Evolutionary conservation across 2,113 vertebrate genomes (phyloP), one percentile per base, ranked within the genome.

Genomic region (Melanostigma gelatinosum): DNA sequence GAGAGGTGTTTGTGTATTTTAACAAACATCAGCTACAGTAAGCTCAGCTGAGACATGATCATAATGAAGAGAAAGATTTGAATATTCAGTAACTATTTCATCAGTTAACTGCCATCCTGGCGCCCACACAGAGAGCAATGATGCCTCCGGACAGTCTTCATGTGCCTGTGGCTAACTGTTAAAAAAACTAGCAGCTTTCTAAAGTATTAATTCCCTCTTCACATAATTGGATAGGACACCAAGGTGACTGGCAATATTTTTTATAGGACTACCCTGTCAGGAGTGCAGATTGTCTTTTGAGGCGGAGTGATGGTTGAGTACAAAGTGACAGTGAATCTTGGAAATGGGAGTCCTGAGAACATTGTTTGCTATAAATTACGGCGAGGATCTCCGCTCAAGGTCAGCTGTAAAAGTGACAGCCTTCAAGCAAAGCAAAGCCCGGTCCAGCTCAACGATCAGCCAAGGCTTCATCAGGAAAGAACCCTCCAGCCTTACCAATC

Each of bases 131-230:
- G 8, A 42, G 29, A 55, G 58, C 32, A 46, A n/a, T 48, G 36
- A 57, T 62, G 27, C 66, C 20, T 77, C 63, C 95, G 95, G 95
- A 93, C 92, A 91, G 96, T 96, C 93, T 96, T 92, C 93, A 95
- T 91, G 94, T 85, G 86, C 84, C 93, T 93, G 93, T 94, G 92
- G 95, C 96, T 96, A 96, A 96, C 95, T 95, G 95, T 95, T 96
- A 94, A 96, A 32, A 16, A 96, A 96, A 95, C 94, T 94, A 95
- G 93, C 94, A 96, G 95, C 95, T 97, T 96, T 96, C 96, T 96
- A 96, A 96, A 95, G 94, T 95, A 96, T 97, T 97, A 96, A 97
- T 96, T 96, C 95, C 94, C 95, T 95, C 95, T 96, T 95, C 92
- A 95, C 92, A 96, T 97, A 96, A 97, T 96, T 97, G 95, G 94